Evolutionary conservation across 1,140 invertebrate genomes (phyloP), one percentile per base, ranked within the genome.

Genomic region (Drosophila navojoa): DNA sequence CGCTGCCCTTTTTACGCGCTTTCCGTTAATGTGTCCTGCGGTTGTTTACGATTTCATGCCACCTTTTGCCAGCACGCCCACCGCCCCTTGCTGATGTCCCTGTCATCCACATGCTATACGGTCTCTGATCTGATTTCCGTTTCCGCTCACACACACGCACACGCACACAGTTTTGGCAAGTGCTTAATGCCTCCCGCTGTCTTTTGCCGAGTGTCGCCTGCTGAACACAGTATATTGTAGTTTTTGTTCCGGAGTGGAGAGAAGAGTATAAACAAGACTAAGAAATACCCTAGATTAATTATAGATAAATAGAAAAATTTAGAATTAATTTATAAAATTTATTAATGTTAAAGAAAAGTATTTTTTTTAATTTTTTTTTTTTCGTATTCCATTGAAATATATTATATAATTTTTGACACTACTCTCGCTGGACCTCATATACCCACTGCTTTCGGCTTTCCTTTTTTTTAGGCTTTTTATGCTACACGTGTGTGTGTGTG

Each of bases 111-210:
- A 38, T 38, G 42, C 42, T 45, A 15, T 45, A 47, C 32, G 15
- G 42, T 35, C 59, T 40, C 68, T 38, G 52, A 86, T 81, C 78
- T 66, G 82, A 81, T 86, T 87, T 87, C 71, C 67, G 67, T 47
- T 68, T 71, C 47, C 64, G 45, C 27, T 63, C 45, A 52, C 45
- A 47, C 45, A 54, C 52, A 16, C 44, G 47, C 32, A 57, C 49
- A 53, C 40, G 13, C 15, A 25, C 11, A 44, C 15, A 38, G 53
- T 16, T n/a, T 5, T 35, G n/a, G 38, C 22, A 54, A 54, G 16
- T 52, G 52, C 61, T 76, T 62, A 79, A 81, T 76, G 45, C 32
- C 60, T 49, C 47, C 62, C 70, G 68, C 84, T 78, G 76, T 76
- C 61, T 71, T 63, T 57, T 53, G 29, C 42, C 13, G 40, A 67